Evolutionary conservation across 2,113 vertebrate species (phyloP).

Genomic region (Gymnarchus niloticus): DNA sequence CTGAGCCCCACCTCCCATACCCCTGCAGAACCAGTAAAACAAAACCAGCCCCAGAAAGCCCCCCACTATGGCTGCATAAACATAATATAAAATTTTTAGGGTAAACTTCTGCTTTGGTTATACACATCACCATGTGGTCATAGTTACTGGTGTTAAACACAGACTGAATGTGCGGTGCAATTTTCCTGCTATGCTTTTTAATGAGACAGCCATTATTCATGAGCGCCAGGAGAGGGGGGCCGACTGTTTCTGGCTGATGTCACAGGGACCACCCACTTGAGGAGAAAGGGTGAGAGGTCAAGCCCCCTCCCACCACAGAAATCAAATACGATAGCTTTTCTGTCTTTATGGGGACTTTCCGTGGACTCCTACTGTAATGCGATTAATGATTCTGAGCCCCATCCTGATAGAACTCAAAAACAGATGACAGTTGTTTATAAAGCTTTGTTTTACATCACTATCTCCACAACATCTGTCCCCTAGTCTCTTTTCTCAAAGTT

Average conservation of each 20-base stretch:
- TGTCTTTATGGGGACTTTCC: neutral
- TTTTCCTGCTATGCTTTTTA: neutral
- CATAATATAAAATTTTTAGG: neutral
- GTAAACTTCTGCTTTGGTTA: neutral
- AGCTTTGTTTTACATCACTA: neutral
- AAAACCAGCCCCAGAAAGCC: neutral
- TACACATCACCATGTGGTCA: neutral
- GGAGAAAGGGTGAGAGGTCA: neutral
- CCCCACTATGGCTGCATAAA: neutral
- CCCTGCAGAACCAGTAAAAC: conserved; percentile 9
- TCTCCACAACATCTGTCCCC: neutral
- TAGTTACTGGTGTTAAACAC: conserved; percentile 5
- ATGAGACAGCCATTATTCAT: neutral
- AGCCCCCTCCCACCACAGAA: neutral
- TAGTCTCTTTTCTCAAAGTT: neutral
- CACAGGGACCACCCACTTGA: neutral
- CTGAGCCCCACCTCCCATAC: neutral
- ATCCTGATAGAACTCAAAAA: neutral
- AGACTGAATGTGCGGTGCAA: neutral
- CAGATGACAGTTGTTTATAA: neutral
- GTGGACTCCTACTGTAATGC: neutral
- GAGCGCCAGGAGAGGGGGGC: neutral
- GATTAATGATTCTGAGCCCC: neutral
- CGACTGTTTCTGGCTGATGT: neutral
- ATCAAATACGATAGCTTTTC: neutral